These are phyloP conservation scores for Lethenteron camtschaticum DNA, from an alignment of 2,113 vertebrate genomes.

Conservation along the genomic window DNA sequence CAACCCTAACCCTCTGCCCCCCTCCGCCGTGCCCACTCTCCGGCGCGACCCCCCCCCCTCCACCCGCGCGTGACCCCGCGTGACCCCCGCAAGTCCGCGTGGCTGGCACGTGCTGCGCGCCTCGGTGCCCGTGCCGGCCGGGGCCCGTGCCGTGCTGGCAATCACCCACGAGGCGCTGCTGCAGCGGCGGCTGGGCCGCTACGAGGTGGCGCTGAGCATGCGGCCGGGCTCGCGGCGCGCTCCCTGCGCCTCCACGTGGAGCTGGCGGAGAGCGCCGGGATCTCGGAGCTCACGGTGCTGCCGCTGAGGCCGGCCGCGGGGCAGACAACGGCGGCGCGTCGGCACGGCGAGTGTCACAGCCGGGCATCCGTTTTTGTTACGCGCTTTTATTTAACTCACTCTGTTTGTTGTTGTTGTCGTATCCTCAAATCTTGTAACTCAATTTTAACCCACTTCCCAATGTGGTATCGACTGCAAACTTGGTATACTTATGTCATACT, in stretches of 20 bases:
- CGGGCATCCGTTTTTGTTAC: not conserved
- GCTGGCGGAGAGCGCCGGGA: constrained; percentile 30
- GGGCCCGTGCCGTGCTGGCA: constrained; percentile 24
- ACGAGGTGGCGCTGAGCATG: constrained; percentile 33
- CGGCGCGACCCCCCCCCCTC: not conserved
- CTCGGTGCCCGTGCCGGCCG: constrained; percentile 30
- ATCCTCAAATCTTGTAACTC: no score
- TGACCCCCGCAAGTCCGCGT: constrained; percentile 20
- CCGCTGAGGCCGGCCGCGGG: constrained; percentile 18
- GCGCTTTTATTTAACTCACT: no score
- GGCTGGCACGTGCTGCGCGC: constrained; percentile 43
- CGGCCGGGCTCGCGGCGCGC: constrained; percentile 25
- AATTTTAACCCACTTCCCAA: no score
- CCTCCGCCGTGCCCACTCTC: not conserved
- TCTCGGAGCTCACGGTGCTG: constrained; percentile 29
- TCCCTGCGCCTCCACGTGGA: constrained; percentile 35
- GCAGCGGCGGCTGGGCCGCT: constrained; percentile 27
- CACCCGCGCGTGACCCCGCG: not conserved
- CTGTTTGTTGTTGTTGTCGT: no score
- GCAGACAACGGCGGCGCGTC: not conserved
- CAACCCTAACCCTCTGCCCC: no score
- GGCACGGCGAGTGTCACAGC: not conserved
- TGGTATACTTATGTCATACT: no score
- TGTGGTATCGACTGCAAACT: no score
- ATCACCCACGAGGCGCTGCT: constrained; percentile 37